Base-by-base conservation (phyloP, 2,113 vertebrate genomes). In the Rhinichthys klamathensis region DNA sequence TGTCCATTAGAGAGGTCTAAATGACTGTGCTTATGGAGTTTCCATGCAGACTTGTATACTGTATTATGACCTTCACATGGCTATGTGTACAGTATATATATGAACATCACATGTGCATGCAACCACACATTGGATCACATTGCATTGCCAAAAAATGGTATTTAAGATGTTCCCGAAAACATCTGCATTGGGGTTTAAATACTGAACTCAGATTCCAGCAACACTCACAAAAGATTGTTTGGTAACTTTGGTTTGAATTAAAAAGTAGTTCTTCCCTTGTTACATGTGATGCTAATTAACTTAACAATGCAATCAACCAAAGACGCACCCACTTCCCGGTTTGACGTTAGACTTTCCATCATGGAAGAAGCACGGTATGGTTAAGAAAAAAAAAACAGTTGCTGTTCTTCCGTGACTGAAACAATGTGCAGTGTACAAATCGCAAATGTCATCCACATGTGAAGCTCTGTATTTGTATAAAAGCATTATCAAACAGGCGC, bases 291-390 rank as follows among this genome's bases (percentile, higher is more conserved):
- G 63, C 18, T 25, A 41, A 56, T 72, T 83, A 11, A 25, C 13
- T 38, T 72, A 83, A 83, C 81, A 56, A 41, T 16, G 65, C 63
- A 72, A 38, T 70, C 21, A 54, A 56, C 27, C 32, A 35, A 70
- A 41, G 12, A 83, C 10, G 2, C 44, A 49, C 61, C 61, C n/a
- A 67, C 61, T 65, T 51, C 30, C 25, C 15, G 13, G 38, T 51
- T 38, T 58, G 18, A 82, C 16, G 60, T 32, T 15, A 82, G 30
- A 38, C 32, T 83, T 83, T 83, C 65, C 49, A 79, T 41, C 23
- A 60, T 79, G 23, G 23, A 79, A 60, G 21, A 23, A 69, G 61
- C 60, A 81, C 2, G 61, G 10, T 69, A 80, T 18, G 46, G 15
- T 54, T 3, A 18, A 27, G 41, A 25, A 65, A 12, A 5, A 27